Conservation (phyloP, 2,113 vertebrate genomes). For the Loxodonta africana region DNA sequence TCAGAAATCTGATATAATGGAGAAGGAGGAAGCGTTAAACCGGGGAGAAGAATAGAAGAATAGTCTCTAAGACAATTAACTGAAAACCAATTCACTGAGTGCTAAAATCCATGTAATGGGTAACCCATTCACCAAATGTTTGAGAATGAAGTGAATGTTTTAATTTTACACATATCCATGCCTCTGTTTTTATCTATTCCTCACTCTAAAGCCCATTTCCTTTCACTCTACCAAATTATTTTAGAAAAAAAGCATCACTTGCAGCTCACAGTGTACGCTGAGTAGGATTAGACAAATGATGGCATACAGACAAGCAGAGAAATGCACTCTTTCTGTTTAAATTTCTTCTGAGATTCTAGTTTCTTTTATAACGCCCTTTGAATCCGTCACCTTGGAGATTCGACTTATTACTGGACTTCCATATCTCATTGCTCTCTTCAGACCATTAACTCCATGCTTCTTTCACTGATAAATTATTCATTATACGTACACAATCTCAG, state of each 20-base stretch:
- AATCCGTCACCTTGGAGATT: too few relatives aligned
- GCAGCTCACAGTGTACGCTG: background rate
- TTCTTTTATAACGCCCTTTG: background rate
- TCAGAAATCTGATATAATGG: background rate
- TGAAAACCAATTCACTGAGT: too few relatives aligned
- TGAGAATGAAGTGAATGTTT: background rate
- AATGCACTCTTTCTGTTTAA: background rate
- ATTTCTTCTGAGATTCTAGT: background rate
- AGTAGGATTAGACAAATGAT: too few relatives aligned
- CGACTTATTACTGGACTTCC: background rate
- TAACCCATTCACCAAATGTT: background rate
- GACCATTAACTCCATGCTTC: background rate
- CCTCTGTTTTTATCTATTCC: background rate
- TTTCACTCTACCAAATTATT: background rate
- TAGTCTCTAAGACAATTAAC: too few relatives aligned
- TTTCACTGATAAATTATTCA: background rate
- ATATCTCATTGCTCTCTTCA: background rate
- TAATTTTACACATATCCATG: rapidly evolving
- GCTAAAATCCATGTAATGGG: too few relatives aligned
- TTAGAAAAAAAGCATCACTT: background rate
- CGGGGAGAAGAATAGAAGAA: background rate
- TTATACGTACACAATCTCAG: background rate
- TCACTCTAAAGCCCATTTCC: background rate
- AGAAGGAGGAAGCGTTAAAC: background rate
- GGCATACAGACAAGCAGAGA: background rate